phyloP scores from a whole-genome alignment of 2,888 invertebrate species.

The Cheilosia variabilis region DNA sequence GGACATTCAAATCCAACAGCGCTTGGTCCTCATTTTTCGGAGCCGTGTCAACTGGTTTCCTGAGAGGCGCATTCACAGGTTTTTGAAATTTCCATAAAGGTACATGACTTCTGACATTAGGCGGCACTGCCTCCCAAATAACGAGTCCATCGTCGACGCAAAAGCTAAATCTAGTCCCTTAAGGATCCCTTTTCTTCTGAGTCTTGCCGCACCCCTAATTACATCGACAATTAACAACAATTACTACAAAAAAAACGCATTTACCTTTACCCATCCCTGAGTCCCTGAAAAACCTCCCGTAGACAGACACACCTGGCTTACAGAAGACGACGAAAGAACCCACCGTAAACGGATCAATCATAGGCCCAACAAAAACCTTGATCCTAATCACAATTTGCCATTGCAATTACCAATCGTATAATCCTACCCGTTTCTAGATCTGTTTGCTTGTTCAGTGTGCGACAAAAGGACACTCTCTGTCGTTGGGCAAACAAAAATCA shows the following conservation, averaged over 20 bases:
- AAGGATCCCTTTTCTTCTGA: too few relatives aligned
- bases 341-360: conserved; percentile 62
- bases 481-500: conserved; percentile 60
- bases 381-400: conserved; percentile 72
- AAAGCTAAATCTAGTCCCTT: too few relatives aligned
- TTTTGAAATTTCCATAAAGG: too few relatives aligned
- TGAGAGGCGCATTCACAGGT: too few relatives aligned
- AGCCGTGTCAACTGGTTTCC: too few relatives aligned
- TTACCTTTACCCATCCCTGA: conserved; percentile 1
- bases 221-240: conserved; percentile 48
- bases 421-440: conserved; percentile 43
- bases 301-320: conserved; percentile 48
- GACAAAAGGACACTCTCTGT: conserved; percentile 54
- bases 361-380: conserved; percentile 49
- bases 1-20: too few relatives aligned
- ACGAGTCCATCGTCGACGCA: too few relatives aligned
- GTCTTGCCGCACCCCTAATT: conserved; percentile 6
- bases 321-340: neutral
- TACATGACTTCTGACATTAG: too few relatives aligned
- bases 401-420: conserved; percentile 58
- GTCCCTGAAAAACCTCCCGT: neutral
- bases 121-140: too few relatives aligned
- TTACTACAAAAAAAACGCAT: conserved; percentile 7
- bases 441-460: conserved; percentile 40
- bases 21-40: too few relatives aligned